These are phyloP conservation scores for Chromobotia macracanthus DNA, from an alignment of 2,797 vertebrate genomes.

Conservation along the genomic window DNA sequence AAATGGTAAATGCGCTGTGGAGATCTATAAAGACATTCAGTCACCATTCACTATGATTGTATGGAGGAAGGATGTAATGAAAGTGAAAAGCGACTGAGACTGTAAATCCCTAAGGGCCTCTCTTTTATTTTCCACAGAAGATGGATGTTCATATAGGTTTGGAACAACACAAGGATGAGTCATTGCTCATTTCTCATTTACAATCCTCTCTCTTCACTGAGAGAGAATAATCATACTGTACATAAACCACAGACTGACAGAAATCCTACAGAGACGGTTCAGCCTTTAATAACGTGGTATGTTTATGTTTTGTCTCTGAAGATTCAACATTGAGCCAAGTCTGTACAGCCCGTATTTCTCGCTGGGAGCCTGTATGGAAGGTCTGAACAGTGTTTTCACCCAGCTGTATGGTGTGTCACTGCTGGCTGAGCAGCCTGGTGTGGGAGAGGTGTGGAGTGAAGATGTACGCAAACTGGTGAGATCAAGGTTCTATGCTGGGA, in stretches of 20 bases:
- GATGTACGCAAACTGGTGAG: conserved; percentile 92
- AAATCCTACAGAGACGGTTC: background rate
- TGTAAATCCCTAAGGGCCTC: no score
- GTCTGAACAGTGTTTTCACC: conserved; percentile 88
- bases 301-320: conserved; percentile 61
- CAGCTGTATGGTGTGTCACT: conserved; percentile 90
- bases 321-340: conserved; percentile 95
- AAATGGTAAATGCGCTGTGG: no score
- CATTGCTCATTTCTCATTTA: no score
- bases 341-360: conserved; percentile 94
- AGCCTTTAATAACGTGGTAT: background rate
- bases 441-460: conserved; percentile 94
- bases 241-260: background rate
- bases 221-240: background rate
- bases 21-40: no score
- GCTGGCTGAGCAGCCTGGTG: conserved; percentile 83
- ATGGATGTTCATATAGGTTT: no score
- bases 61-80: no score
- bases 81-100: no score
- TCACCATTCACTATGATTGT: no score
- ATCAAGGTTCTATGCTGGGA: conserved; percentile 1
- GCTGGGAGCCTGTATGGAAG: conserved; percentile 95
- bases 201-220: background rate
- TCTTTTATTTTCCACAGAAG: no score
- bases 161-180: no score